Evolutionary conservation across 35 echinoderm and acorn worm species (phyloP), one percentile per base, ranked within the genome.

Genomic region (Chiridota heheva): DNA sequence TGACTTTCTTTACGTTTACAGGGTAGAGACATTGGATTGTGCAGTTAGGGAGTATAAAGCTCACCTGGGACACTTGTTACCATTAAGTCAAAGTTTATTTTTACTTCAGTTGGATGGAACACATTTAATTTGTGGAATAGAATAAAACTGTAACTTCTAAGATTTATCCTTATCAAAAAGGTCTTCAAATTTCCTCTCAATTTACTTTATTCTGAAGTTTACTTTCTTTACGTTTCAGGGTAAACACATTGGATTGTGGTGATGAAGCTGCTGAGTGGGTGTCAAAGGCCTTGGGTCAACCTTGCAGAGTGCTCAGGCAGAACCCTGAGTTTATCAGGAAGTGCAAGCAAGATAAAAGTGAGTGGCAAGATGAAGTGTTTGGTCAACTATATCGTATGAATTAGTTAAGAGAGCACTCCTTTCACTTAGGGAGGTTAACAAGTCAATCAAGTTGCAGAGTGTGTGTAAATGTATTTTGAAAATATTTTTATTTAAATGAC

Each of bases 1-100:
- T 13, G 10, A 13, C 48, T 53, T 53, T 22, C 10, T 53, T 53
- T 10, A 68, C 30, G 29, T 2, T 65, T n/a, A n/a, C 65, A 91
- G 89, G 71, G 85, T 91, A 31, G 63, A 98, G 34, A 88, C 80
- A 3, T 80, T 88, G 49, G 84, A 92, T 35, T 98, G 84, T 81
- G 89, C n/a, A n/a, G n/a, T n/a, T n/a, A n/a, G n/a, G n/a, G n/a
- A n/a, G n/a, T n/a, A n/a, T n/a, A n/a, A n/a, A n/a, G n/a, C n/a
- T n/a, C n/a, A n/a, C n/a, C n/a, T n/a, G n/a, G n/a, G n/a, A n/a
- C n/a, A n/a, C n/a, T n/a, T n/a, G n/a, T n/a, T n/a, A n/a, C n/a
- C n/a, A n/a, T n/a, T n/a, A n/a, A n/a, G n/a, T 36, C 34, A 24
- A 36, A 7, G 25, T 2, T 36, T 29, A 30, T 3, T 4, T 69